These are phyloP conservation scores for Atopsyche davidsoni DNA, from an alignment of 1,140 invertebrate genomes.

Conservation along the genomic window DNA sequence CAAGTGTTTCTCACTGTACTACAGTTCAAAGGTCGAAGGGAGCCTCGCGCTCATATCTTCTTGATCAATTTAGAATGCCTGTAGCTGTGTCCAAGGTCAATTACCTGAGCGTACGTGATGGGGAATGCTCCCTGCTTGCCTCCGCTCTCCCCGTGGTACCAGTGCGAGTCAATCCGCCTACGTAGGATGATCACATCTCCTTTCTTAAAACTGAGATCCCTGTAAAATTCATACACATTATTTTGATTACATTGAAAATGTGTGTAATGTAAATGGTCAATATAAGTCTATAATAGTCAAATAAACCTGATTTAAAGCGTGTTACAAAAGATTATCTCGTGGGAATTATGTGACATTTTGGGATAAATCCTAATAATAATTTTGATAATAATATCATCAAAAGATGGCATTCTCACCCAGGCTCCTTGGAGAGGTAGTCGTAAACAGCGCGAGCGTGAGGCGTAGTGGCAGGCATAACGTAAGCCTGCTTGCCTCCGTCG, in stretches of 20 bases:
- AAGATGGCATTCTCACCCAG: no score
- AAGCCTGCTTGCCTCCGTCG: constrained; percentile 16
- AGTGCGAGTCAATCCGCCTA: constrained; percentile 83
- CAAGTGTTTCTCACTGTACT: no score
- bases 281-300: no score
- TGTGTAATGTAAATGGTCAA: no score
- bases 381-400: not conserved
- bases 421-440: constrained; percentile 78
- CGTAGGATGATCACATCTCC: constrained; percentile 77
- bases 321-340: no score
- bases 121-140: constrained; percentile 80
- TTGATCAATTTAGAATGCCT: no score
- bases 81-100: not conserved
- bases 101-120: constrained; percentile 79
- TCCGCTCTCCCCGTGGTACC: constrained; percentile 82
- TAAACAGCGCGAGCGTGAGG: constrained; percentile 83
- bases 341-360: no score
- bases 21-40: no score
- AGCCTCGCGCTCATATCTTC: no score
- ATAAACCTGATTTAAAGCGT: no score
- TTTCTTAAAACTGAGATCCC: constrained; percentile 85
- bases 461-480: constrained; percentile 30
- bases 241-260: no score
- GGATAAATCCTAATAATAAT: no score
- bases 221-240: constrained; percentile 50